A percentile compares a stretch with the other conserved stretches of the same genome.
These are phyloP conservation scores for Petrosia ficiformis DNA, from an alignment of 37 sponge, comb jelly and placozoan species.

Conservation along the genomic window DNA sequence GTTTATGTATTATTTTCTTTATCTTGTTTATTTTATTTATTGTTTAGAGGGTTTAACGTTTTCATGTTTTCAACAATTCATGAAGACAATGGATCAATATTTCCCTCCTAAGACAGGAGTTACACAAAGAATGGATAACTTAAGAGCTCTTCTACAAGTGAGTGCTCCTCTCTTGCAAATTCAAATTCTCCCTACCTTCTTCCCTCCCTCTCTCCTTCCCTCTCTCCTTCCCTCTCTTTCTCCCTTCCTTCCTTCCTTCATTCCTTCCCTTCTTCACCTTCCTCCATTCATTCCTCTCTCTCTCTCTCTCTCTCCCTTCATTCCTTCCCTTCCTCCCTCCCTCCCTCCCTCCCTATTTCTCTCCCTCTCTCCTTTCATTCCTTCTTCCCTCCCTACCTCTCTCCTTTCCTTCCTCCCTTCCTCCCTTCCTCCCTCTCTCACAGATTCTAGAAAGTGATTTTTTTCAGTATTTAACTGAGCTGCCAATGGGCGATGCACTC, in stretches of 20 bases:
- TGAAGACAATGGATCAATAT: constrained; percentile 47
- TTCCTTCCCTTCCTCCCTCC: neutral
- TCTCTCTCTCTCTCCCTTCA: too few species aligned
- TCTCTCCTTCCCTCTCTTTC: neutral
- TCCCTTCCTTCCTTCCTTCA: neutral
- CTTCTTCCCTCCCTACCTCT: too few species aligned
- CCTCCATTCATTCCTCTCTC: too few species aligned
- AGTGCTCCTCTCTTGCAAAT: neutral
- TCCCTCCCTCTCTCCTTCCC: neutral
- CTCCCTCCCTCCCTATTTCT: neutral
- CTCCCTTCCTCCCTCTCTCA: neutral
- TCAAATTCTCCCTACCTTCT: neutral
- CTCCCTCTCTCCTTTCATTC: too few species aligned
- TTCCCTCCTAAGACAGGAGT: constrained; percentile 77
- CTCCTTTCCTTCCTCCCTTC: too few species aligned
- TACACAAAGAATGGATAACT: constrained; percentile 54
- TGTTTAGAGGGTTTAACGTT: constrained; percentile 48
- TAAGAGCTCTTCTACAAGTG: constrained; percentile 70
- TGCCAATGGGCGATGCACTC: constrained; percentile 78
- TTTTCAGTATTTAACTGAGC: constrained; percentile 73
- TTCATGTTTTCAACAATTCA: constrained; percentile 58
- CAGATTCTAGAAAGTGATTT: constrained; percentile 90
- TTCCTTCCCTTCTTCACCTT: too few species aligned
- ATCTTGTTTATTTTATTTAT: neutral
- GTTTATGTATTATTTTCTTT: neutral